A percentile compares a stretch with the other conserved stretches of the same genome.
Conservation (phyloP, 1,140 invertebrate genomes). For the Drosophila murphyi region DNA sequence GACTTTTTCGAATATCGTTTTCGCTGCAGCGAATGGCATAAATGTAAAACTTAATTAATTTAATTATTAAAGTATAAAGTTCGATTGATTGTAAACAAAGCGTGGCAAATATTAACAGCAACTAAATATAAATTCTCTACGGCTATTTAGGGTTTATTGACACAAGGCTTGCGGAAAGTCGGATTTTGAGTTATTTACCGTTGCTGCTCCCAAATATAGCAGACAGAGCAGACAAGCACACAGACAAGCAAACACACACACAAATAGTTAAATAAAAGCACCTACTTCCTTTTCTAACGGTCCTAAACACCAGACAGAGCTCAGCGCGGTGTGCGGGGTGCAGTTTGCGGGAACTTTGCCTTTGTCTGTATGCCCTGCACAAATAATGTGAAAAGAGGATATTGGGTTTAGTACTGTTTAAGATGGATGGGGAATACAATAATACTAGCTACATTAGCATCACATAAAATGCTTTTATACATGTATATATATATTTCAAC, state of each 20-base stretch:
- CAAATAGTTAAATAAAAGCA: conserved; percentile 34
- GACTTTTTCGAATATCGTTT: not conserved
- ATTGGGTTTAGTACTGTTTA: not conserved
- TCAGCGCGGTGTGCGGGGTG: conserved; percentile 33
- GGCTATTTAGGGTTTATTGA: conserved; percentile 73
- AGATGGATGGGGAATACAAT: no score
- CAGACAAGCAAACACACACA: conserved; percentile 9
- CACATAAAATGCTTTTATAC: no score
- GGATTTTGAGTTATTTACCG: conserved; percentile 3
- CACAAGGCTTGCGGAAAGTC: conserved; percentile 46
- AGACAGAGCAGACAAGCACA: conserved; percentile 16
- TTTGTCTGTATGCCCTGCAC: conserved; percentile 11
- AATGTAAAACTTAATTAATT: no score
- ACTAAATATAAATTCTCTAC: not conserved
- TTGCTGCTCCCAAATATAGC: not conserved
- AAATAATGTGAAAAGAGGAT: not conserved
- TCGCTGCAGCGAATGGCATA: not conserved
- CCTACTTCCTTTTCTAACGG: conserved; percentile 74
- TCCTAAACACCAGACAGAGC: conserved; percentile 58
- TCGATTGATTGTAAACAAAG: no score
- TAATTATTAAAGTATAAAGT: no score
- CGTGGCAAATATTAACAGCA: not conserved
- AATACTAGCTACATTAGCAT: no score
- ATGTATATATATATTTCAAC: no score
- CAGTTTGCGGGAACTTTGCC: conserved; percentile 9